Percentiles rank a stretch among this genome's conserved stretches.
phyloP scores from a whole-genome alignment of 2,888 invertebrate species.

The Plutella xylostella region DNA sequence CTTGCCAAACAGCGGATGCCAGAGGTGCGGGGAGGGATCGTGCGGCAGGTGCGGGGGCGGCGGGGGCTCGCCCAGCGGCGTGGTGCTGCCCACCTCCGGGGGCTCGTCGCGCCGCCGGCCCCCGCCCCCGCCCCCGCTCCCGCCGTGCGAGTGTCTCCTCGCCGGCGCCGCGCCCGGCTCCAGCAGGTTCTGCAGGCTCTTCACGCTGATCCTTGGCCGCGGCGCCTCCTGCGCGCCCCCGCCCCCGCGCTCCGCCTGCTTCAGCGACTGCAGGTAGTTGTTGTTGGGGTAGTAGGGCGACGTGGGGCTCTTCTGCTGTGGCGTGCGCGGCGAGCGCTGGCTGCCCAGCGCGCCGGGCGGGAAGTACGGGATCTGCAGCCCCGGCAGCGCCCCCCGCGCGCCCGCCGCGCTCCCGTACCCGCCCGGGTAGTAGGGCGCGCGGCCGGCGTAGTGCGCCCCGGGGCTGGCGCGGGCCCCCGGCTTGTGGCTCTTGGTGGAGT shows the following conservation, averaged over 20 bases:
- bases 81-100: constrained; percentile 75
- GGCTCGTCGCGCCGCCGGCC: constrained; percentile 62
- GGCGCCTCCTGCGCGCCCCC: constrained; percentile 50
- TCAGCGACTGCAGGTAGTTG: constrained; percentile 51
- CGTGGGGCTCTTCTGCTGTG: constrained; percentile 54
- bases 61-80: constrained; percentile 65
- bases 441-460: constrained; percentile 49
- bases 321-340: constrained; percentile 41
- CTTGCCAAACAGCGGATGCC: constrained; percentile 91
- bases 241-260: constrained; percentile 38
- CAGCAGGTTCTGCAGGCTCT: constrained; percentile 72
- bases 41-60: constrained; percentile 60
- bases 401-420: constrained; percentile 44
- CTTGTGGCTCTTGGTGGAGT: constrained; percentile 51
- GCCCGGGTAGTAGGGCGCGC: constrained; percentile 64
- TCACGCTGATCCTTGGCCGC: constrained; percentile 72
- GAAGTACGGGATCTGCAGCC: constrained; percentile 53
- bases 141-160: constrained; percentile 25
- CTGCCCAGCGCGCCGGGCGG: constrained; percentile 48
- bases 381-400: constrained; percentile 40
- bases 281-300: constrained; percentile 56
- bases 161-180: constrained; percentile 61
- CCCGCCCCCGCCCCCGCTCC: constrained; percentile 49
- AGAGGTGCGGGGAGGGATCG: constrained; percentile 76
- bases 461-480: constrained; percentile 63